phyloP scores from a whole-genome alignment of 2,797 vertebrate genomes.

The Acanthurus tractus region DNA sequence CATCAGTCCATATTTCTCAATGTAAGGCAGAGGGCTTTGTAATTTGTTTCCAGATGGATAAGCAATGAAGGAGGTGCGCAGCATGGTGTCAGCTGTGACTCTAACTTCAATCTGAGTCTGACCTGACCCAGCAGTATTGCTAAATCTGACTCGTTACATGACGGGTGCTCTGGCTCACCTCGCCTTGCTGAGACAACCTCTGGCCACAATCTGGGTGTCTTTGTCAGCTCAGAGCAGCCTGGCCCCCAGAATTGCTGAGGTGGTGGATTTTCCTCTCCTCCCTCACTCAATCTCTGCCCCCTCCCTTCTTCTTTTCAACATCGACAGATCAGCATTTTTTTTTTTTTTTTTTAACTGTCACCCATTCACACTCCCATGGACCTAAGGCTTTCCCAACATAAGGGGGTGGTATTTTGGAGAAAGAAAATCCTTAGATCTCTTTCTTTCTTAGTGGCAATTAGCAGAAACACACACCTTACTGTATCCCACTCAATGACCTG shows the following conservation, averaged over 20 bases:
- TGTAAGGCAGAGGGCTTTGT: constrained; percentile 32
- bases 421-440: constrained; percentile 55
- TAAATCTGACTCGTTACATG: constrained; percentile 83
- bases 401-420: constrained; percentile 35
- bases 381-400: constrained; percentile 48
- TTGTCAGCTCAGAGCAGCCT: constrained; percentile 75
- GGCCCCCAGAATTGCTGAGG: constrained; percentile 80
- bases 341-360: constrained; percentile 50
- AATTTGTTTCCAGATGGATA: constrained; percentile 75
- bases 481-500: constrained; percentile 45
- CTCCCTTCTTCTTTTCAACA: constrained; percentile 53
- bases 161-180: constrained; percentile 73
- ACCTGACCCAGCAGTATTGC: constrained; percentile 84
- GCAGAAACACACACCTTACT: constrained; percentile 29
- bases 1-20: constrained; percentile 46
- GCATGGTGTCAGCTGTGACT: constrained; percentile 59
- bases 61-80: constrained; percentile 57
- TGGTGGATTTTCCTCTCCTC: constrained; percentile 74
- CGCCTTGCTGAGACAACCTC: constrained; percentile 72
- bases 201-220: constrained; percentile 79
- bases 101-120: constrained; percentile 74
- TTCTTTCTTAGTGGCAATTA: constrained; percentile 67
- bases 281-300: constrained; percentile 72
- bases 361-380: constrained; percentile 66
- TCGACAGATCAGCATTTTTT: constrained; percentile 82